Evolutionary conservation across 2,113 vertebrate genomes (phyloP).

Genomic region (Sapayoa aenigma): DNA sequence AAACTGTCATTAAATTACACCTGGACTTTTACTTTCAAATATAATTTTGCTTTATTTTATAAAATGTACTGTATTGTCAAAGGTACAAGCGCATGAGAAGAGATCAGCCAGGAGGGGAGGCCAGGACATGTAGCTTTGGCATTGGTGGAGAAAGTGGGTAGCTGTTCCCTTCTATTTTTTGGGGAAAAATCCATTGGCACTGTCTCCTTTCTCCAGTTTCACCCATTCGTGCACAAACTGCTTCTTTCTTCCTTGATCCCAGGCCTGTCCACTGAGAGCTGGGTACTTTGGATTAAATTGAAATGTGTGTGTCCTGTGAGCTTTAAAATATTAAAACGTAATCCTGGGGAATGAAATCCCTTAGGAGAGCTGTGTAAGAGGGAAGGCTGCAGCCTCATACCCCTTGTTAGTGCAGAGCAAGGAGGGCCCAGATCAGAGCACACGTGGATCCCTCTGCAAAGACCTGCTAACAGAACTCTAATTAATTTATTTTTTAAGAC

Average conservation of each 20-base stretch:
- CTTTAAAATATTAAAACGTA: neutral
- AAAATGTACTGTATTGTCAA: neutral
- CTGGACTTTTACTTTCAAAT: neutral
- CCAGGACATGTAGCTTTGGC: neutral
- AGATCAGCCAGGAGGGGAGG: neutral
- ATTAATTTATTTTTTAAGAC: constrained; percentile 26
- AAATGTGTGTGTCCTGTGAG: neutral
- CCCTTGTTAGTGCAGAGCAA: neutral
- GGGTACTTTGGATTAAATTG: neutral
- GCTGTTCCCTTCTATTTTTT: rapidly evolving
- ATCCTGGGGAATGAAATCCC: neutral
- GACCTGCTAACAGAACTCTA: neutral
- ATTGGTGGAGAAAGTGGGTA: neutral
- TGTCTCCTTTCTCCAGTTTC: neutral
- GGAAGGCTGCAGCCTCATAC: neutral
- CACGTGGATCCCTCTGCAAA: neutral
- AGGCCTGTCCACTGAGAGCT: neutral
- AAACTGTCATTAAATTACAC: neutral
- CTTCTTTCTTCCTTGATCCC: neutral
- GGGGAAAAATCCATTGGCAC: neutral
- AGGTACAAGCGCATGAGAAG: neutral
- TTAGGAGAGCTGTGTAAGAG: neutral
- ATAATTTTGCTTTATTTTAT: neutral
- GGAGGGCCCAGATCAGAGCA: neutral
- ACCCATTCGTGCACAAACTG: neutral